Percentiles rank a stretch among this genome's conserved stretches.
Conservation (phyloP, 2,888 invertebrate genomes). For the Polietes domitor region DNA sequence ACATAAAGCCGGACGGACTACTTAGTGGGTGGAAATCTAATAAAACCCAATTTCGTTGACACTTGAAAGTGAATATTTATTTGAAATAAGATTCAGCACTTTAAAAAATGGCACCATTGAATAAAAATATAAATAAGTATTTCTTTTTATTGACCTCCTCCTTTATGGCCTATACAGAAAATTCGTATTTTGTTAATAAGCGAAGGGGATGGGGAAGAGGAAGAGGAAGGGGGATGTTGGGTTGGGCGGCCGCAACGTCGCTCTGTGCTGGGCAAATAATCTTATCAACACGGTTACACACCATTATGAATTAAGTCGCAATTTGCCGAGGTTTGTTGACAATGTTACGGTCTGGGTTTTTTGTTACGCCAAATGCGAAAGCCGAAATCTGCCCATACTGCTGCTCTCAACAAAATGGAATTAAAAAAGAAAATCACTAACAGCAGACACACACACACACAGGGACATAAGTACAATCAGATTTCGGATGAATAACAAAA, state of each 20-base stretch:
- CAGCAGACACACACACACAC: neutral
- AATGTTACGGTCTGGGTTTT: neutral
- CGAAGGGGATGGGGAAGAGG: too few relatives aligned
- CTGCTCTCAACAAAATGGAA: neutral
- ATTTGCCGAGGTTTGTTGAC: constrained; percentile 28
- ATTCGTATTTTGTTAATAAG: constrained; percentile 6
- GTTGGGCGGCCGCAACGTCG: neutral
- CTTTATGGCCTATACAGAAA: neutral
- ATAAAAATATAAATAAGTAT: constrained; percentile 14
- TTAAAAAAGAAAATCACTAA: neutral
- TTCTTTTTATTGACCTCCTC: constrained; percentile 22
- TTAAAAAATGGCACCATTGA: neutral
- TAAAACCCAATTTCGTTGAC: constrained; percentile 16
- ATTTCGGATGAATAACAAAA: neutral
- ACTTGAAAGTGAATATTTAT: constrained; percentile 12
- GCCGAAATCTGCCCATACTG: neutral
- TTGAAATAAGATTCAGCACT: constrained; percentile 9
- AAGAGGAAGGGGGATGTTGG: neutral
- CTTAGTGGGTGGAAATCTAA: constrained; percentile 13
- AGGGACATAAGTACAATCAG: neutral
- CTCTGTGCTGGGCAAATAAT: neutral
- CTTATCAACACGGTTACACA: constrained; percentile 43
- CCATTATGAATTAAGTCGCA: constrained; percentile 42
- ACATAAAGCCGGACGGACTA: neutral
- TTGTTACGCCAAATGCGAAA: neutral